These are phyloP conservation scores for Camponotus floridanus DNA, from an alignment of 1,140 invertebrate species.

Conservation along the genomic window DNA sequence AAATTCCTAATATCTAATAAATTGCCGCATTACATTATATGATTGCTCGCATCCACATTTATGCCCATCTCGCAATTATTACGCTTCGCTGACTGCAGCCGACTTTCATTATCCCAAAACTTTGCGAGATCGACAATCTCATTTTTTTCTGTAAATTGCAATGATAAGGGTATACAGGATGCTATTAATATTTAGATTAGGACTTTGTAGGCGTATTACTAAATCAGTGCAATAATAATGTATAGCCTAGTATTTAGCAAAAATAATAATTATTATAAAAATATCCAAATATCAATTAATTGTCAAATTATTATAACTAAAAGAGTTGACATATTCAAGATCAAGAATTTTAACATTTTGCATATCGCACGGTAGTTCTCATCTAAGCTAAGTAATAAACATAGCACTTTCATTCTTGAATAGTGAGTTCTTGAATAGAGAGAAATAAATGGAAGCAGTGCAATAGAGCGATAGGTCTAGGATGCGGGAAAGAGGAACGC, in stretches of 20 bases:
- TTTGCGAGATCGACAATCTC: slow-evolving; percentile 35
- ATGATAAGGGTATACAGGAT: slow-evolving; percentile 10
- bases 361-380: not conserved
- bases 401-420: not conserved
- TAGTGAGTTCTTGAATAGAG: slow-evolving; percentile 25
- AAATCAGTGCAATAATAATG: not conserved
- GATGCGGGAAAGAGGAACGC: slow-evolving; percentile 31
- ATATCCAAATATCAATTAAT: not conserved
- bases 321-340: not conserved
- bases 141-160: slow-evolving; percentile 7
- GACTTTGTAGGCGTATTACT: not conserved
- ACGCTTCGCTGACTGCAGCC: slow-evolving; percentile 38
- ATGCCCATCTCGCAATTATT: slow-evolving; percentile 44
- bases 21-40: slow-evolving; percentile 44
- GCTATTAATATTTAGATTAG: slow-evolving; percentile 4
- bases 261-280: not conserved
- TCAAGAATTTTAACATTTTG: slow-evolving; percentile 4
- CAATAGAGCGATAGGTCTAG: slow-evolving; percentile 36
- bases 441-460: slow-evolving; percentile 71
- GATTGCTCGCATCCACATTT: slow-evolving; percentile 44
- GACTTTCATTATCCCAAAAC: slow-evolving; percentile 46
- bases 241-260: not conserved
- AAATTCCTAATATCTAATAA: slow-evolving; percentile 59
- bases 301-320: not conserved
- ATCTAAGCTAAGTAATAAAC: slow-evolving; percentile 13